Conservation (phyloP, 2,113 vertebrate species). For the Mus pahari region DNA sequence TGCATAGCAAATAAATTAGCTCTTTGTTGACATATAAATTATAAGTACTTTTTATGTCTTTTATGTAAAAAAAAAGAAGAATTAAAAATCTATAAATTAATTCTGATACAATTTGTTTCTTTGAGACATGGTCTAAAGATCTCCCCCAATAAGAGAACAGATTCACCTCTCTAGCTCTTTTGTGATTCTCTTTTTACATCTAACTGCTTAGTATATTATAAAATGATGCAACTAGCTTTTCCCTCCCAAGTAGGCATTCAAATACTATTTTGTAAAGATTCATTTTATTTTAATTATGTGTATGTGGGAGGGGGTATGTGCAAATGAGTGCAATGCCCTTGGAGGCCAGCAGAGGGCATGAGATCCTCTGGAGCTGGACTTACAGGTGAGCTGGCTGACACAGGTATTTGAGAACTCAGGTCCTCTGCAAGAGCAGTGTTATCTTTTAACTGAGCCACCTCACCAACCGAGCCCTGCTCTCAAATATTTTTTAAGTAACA, state of each 20-base stretch:
- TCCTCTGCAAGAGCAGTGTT: neutral
- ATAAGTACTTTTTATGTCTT: conserved; percentile 1
- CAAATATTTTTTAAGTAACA: neutral
- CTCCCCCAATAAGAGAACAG: neutral
- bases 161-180: neutral
- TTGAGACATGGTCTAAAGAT: neutral
- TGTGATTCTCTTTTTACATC: neutral
- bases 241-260: neutral
- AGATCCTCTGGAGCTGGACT: neutral
- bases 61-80: neutral
- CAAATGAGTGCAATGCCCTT: neutral
- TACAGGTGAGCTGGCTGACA: neutral
- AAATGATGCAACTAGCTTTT: neutral
- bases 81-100: neutral
- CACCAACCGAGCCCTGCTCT: neutral
- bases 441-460: neutral
- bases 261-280: neutral
- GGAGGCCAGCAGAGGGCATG: neutral
- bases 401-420: neutral
- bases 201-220: neutral
- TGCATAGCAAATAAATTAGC: neutral
- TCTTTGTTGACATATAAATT: neutral
- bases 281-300: neutral
- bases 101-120: neutral
- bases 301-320: neutral